Base-by-base conservation (phyloP, 1,140 invertebrate genomes). In the Platyscapa corneri region DNA sequence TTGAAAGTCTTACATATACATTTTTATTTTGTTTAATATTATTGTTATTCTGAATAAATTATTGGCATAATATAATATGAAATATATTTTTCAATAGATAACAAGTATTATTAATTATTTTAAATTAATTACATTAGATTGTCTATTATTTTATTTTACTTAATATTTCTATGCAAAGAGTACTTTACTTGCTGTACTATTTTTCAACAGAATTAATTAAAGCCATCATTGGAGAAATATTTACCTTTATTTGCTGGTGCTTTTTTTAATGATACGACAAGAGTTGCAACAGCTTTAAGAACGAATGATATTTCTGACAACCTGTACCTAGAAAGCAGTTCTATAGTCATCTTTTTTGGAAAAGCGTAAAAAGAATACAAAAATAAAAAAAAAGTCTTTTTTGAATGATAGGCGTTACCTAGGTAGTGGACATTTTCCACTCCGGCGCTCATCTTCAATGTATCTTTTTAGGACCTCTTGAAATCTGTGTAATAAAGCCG, bases 231-330 rank as follows among this genome's bases (percentile, higher is more conserved):
- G 23, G 27, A 16, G 18, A 8, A 53, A 74, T 75, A 56, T n/a
- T 91, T 95, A 97, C 97, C 96, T 95, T 97, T 97, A 56, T 95
- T 96, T 77, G 96, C 94, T 42, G 97, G 97, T 75, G 98, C 97
- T 90, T 98, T 98, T 93, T 99, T 98, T 92, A 99, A 95, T 14
- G 98, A 98, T 37, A 97, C 95, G 6, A 99, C 96, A 32, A 99
- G 94, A 0, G 98, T 99, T 18, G 98, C 97, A 77, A 99, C 96
- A 70, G 98, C 98, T 94, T 99, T 98, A 46, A 99, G 91, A n/a
- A 99, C 98, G 93, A 99, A 99, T 64, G 98, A 97, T 91, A 99
- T 98, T 94, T 99, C 98, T 7, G 98, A 98, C 80, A 99, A 94
- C 83, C 98, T 95, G 89, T 98, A 98, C 91, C 98, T 98, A 93